A percentile compares a stretch with the other conserved stretches of the same genome.
These are phyloP conservation scores for Leuciscus waleckii DNA, from an alignment of 2,797 vertebrate genomes.

Conservation along the genomic window DNA sequence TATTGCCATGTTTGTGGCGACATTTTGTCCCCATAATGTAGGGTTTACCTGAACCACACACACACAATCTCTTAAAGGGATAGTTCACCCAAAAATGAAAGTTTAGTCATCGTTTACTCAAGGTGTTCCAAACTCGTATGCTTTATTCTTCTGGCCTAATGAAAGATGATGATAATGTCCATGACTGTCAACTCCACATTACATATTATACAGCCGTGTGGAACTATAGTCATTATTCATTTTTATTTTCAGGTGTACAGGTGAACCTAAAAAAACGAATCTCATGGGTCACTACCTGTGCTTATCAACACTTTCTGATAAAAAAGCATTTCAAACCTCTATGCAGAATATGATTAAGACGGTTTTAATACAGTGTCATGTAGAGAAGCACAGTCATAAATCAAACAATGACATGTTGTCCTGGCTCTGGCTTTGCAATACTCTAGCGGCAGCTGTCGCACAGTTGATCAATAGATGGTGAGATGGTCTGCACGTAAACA, in stretches of 20 bases:
- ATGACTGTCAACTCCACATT: not conserved
- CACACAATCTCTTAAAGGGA: not conserved
- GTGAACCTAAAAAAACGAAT: not conserved
- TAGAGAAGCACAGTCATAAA: slow-evolving; percentile 57
- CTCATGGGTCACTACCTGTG: not conserved
- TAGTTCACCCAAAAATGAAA: not conserved
- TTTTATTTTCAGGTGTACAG: not conserved
- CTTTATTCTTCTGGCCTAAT: not conserved
- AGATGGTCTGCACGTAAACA: not conserved
- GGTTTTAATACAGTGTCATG: slow-evolving; percentile 49
- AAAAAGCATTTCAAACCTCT: not conserved
- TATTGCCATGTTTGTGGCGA: no score
- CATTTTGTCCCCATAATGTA: no score
- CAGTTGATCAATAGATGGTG: slow-evolving; percentile 30
- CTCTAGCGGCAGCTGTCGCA: slow-evolving; percentile 50
- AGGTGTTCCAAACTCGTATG: no score
- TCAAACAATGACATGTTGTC: slow-evolving; percentile 58
- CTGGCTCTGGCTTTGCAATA: slow-evolving; percentile 53
- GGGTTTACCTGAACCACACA: no score
- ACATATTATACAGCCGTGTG: not conserved
- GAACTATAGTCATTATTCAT: not conserved
- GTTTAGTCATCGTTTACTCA: not conserved
- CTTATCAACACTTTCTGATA: slow-evolving; percentile 10
- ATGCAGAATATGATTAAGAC: slow-evolving; percentile 31
- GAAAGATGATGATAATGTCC: not conserved